Evolutionary conservation across 2,888 invertebrate species (phyloP).

Genomic region (Eupithecia insigniata): DNA sequence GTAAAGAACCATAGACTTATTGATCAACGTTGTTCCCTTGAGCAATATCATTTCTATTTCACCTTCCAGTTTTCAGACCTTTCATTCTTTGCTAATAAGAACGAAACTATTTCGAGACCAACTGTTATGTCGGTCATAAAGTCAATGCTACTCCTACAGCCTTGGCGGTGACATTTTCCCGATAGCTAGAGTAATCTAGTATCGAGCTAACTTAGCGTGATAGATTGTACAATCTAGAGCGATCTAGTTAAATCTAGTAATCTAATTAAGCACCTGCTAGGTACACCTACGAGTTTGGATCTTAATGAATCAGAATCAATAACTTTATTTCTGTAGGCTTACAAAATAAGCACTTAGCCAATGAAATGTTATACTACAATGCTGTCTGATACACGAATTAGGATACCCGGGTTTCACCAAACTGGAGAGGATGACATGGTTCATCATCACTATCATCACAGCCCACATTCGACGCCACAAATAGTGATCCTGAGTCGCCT

Average conservation of each 20-base stretch:
- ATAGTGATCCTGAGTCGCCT: no score
- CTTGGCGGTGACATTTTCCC: conserved; percentile 25
- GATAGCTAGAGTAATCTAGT: conserved; percentile 8
- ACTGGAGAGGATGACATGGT: neutral
- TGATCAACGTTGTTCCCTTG: neutral
- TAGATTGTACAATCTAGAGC: neutral
- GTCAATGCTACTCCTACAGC: conserved; percentile 5
- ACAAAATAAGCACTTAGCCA: no score
- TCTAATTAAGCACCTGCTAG: neutral
- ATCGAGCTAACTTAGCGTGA: conserved; percentile 17
- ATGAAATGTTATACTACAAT: no score
- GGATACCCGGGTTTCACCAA: neutral
- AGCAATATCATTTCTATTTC: neutral
- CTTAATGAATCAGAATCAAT: no score
- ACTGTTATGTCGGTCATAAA: conserved; percentile 6
- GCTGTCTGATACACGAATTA: neutral
- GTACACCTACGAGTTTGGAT: no score
- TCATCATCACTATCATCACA: no score
- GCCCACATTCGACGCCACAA: no score
- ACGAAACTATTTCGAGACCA: neutral
- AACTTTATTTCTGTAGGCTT: no score
- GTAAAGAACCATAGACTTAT: conserved; percentile 1
- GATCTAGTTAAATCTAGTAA: neutral
- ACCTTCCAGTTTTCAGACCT: neutral
- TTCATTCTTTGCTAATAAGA: neutral